Base-by-base conservation (phyloP, 1,140 invertebrate species). In the Drosophila littoralis region DNA sequence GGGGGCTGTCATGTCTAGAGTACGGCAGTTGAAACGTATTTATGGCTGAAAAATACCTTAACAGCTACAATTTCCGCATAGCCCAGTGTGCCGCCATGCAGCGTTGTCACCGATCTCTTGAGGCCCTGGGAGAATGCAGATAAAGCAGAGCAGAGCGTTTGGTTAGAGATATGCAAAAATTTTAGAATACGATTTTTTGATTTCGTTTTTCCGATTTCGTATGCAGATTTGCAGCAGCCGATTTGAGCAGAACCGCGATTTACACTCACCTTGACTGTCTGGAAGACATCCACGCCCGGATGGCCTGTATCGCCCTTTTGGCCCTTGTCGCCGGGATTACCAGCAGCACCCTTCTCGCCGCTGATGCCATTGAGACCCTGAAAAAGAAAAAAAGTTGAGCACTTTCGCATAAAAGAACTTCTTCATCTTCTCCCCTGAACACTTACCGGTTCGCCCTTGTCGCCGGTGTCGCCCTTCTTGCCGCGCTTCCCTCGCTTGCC, bases 1-100 rank as follows among this genome's bases (percentile, higher is more conserved):
- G 7, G 15, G 60, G 61, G 28, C 51, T 64, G 67, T 45, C 57
- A 69, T 48, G 59, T 68, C 35, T 60, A 52, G 35, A 33, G 22
- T 67, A 68, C 28, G 32, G 38, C 68, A 64, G 35, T 32, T 72
- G 58, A 67, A 63, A 71, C 43, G 51, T 60, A 74, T 76, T 75
- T 54, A 75, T 77, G 77, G 63, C 68, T 67, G 69, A 69, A 22
- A 75, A 81, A 81, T 94, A 98, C 97, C 97, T 98, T 98, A 80
- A 98, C 96, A 92, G 97, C 97, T 93, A 98, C 97, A 93, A 98
- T 97, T 95, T 98, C 97, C 76, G 97, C 97, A 93, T 97, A 97
- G 91, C 97, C 97, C 91, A 97, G 94, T 72, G 96, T 96, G 81
- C 96, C 96, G 90, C 96, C 96, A 91, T 96, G 94, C 83, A 97